A percentile compares a stretch with the other conserved stretches of the same genome.
phyloP scores from a whole-genome alignment of 1,140 invertebrate genomes.

The Eciton burchellii region DNA sequence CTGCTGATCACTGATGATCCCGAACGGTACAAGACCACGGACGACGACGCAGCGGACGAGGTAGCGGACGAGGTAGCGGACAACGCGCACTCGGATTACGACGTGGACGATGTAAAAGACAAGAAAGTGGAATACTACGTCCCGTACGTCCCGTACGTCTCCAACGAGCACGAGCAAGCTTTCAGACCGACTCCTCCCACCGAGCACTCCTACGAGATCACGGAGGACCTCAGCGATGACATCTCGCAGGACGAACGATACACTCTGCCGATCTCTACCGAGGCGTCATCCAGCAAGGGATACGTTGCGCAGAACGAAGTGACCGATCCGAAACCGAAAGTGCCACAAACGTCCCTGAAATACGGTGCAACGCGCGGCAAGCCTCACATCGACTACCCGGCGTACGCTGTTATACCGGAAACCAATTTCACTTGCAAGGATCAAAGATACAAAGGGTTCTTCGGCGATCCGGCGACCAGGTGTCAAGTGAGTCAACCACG shows the following conservation, averaged over 20 bases:
- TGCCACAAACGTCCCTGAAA: slow-evolving; percentile 75
- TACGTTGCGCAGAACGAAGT: slow-evolving; percentile 62
- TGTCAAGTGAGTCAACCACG: slow-evolving; percentile 89
- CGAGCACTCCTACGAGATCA: slow-evolving; percentile 75
- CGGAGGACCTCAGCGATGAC: slow-evolving; percentile 74
- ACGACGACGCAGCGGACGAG: slow-evolving; percentile 2
- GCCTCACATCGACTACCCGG: slow-evolving; percentile 94
- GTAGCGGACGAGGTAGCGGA: no score
- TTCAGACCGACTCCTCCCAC: slow-evolving; percentile 39
- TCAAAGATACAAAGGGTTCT: slow-evolving; percentile 95
- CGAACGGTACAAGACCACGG: slow-evolving; percentile 55
- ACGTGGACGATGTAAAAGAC: slow-evolving; percentile 48
- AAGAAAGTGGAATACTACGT: slow-evolving; percentile 80
- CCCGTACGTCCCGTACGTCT: slow-evolving; percentile 78
- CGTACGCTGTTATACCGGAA: slow-evolving; percentile 90
- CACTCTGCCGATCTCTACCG: slow-evolving; percentile 63
- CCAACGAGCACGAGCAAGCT: slow-evolving; percentile 65
- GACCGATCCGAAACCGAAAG: slow-evolving; percentile 50
- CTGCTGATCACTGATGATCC: slow-evolving; percentile 67
- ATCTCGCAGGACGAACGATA: slow-evolving; percentile 72
- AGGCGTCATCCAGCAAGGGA: slow-evolving; percentile 57
- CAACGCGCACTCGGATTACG: slow-evolving; percentile 21
- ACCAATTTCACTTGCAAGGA: slow-evolving; percentile 93
- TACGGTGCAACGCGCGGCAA: slow-evolving; percentile 90
- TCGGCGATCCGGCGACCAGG: slow-evolving; percentile 93